Percentiles rank a stretch among this genome's conserved stretches.
Evolutionary conservation across 2,888 invertebrate genomes (phyloP).

Genomic region (Prosopocoilus inquinatus): DNA sequence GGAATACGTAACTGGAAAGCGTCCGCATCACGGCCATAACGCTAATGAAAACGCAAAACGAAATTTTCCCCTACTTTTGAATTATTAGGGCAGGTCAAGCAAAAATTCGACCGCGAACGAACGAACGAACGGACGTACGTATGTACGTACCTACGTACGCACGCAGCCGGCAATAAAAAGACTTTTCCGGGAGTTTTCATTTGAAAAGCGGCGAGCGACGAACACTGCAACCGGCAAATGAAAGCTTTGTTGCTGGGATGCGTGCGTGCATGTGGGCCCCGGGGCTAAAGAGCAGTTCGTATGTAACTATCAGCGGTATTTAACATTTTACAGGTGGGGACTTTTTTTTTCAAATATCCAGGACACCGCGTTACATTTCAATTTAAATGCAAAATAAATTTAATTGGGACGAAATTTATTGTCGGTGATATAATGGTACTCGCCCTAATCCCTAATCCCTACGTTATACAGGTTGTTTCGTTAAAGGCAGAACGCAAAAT

Average conservation of each 20-base stretch:
- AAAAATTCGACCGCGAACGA: conserved; percentile 25
- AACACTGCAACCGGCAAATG: conserved; percentile 40
- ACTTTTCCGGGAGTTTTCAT: conserved; percentile 47
- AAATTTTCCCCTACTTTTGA: conserved; percentile 13
- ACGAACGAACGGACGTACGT: conserved; percentile 18
- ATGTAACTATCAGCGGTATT: conserved; percentile 26
- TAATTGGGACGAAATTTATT: too few species aligned
- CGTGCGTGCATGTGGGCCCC: conserved; percentile 34
- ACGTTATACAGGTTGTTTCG: too few species aligned
- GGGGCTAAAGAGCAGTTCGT: conserved; percentile 36
- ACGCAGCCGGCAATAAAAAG: conserved; percentile 34
- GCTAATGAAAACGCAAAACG: conserved; percentile 2
- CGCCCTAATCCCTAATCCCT: too few species aligned
- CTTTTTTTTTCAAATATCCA: too few species aligned
- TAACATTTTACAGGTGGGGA: conserved; percentile 20
- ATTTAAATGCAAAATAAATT: too few species aligned
- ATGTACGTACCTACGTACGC: conserved; percentile 13
- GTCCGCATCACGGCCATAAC: too few species aligned
- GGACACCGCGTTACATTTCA: too few species aligned
- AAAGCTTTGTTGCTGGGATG: conserved; percentile 40
- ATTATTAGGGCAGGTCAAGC: conserved; percentile 19
- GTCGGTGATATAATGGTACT: too few species aligned
- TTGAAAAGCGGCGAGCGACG: conserved; percentile 38
- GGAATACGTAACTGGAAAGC: too few species aligned
- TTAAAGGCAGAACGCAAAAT: too few species aligned